Base-by-base conservation (phyloP, 2,888 invertebrate genomes). In the Scaeva pyrastri region DNA sequence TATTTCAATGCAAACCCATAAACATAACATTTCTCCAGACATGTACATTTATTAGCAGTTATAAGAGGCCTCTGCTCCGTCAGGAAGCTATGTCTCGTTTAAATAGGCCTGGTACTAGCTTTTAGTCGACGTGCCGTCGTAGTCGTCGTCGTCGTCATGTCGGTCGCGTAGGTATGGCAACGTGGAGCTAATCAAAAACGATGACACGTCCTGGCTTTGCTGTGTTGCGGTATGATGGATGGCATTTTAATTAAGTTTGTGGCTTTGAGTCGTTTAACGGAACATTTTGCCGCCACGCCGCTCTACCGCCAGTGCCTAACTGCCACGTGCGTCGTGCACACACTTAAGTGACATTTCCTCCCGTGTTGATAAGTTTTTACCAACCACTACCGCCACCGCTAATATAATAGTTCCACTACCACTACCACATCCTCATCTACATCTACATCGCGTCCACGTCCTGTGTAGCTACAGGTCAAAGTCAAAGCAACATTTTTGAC, bases 201-300 rank as follows among this genome's bases (percentile, higher is more conserved):
- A 11, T 75, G 64, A 75, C 55, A 75, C 64, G 74, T 56, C 55
- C 8, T 26, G 55, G 55, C 26, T 43, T 55, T 50, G 55, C 55
- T 68, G 39, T 39, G 31, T 5, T 31, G 56, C 58, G 45, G 48
- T 50, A 48, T 76, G 50, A 60, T 60, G 68, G 58, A 76, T 76
- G 76, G 48, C 68, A 70, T 76, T 76, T 76, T 76, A 68, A 76
- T 70, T 76, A 70, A 76, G 36, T 70, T 60, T 76, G 68, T 70
- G 39, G 64, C 60, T 39, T 52, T 6, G 26, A 2, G n/a, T 26
- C n/a, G 21, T 48, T 64, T 52, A 21, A 23, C 52, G 23, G 52
- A 26, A 52, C 2, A 50, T 23, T 21, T 48, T 48, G 4, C 4
- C 4, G 12, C 14, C 41, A 2, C n/a, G n/a, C n/a, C n/a, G n/a